Base-by-base conservation (phyloP, 2,113 vertebrate genomes). In the Chionis minor region DNA sequence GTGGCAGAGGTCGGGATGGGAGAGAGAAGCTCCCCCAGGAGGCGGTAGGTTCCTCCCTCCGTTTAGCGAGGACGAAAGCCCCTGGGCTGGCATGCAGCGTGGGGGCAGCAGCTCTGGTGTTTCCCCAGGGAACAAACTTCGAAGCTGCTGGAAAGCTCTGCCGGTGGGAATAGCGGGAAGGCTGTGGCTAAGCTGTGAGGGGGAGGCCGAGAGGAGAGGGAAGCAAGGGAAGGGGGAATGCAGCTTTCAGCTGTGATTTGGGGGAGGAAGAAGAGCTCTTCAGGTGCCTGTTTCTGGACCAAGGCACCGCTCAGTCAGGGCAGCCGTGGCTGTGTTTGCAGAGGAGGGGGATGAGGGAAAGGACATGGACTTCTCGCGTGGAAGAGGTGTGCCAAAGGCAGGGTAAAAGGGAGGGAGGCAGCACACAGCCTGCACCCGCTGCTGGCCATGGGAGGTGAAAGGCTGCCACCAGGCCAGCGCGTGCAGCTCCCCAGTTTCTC, bases 11-110 rank as follows among this genome's bases (percentile, higher is more conserved):
- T 44, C 22, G 38, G 45, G 38, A 32, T 51, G 58, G 67, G 42
- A 65, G 32, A 30, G 18, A 24, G 0, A 2, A 45, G 73, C 40
- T 55, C 45, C 81, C 79, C 42, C 0, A 0, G 0, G 32, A 44
- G 32, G 24, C 32, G 26, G 16, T 8, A 14, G 15, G 35, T 58
- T 77, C 35, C 47, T 56, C 58, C 45, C 10, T 24, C 59, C 17
- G 3, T 28, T 42, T 15, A 52, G 44, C 26, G 40, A 59, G 45
- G 67, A 49, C 0, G 11, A 59, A 23, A 40, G 17, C 12, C 28
- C 17, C 52, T 14, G 32, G 69, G 70, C 67, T 59, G 40, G 17
- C 58, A 10, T 7, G 14, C 21, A 32, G 44, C 2, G 0, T 56
- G 56, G 52, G 51, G 26, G 65, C 42, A 72, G 58, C 42, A 47